A percentile compares a stretch with the other conserved stretches of the same genome.
Conservation (phyloP, 2,113 vertebrate species). For the Nestor notabilis region DNA sequence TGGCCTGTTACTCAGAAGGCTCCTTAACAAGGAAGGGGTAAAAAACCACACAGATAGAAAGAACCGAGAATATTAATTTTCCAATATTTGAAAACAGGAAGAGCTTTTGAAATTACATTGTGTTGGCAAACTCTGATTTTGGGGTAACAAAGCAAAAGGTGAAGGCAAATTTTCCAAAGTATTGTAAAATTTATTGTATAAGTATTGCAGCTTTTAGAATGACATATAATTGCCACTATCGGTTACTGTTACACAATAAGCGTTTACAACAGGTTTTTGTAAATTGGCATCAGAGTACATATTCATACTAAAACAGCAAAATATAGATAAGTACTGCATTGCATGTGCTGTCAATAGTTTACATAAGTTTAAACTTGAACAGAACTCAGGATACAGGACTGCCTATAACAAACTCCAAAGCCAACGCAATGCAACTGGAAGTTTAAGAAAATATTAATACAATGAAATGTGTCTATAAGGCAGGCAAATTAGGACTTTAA, state of each 20-base stretch:
- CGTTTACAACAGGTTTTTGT: constrained; percentile 73
- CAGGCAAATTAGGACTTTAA: constrained; percentile 50
- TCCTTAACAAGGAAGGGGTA: neutral
- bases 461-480: constrained; percentile 63
- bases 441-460: constrained; percentile 64
- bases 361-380: constrained; percentile 68
- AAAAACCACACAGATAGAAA: neutral
- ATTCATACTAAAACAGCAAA: constrained; percentile 71
- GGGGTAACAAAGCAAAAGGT: constrained; percentile 42
- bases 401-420: constrained; percentile 75
- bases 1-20: neutral
- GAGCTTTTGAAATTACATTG: neutral
- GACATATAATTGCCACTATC: constrained; percentile 75
- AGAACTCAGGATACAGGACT: constrained; percentile 69
- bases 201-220: constrained; percentile 82
- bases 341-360: constrained; percentile 69
- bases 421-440: constrained; percentile 70
- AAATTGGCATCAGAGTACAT: constrained; percentile 73
- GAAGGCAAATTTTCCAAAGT: constrained; percentile 75
- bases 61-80: neutral
- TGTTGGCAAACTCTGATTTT: neutral
- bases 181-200: constrained; percentile 85
- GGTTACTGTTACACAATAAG: constrained; percentile 79
- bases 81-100: neutral
- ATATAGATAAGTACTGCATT: constrained; percentile 72